phyloP scores from a whole-genome alignment of 2,113 vertebrate genomes.

The Arvicanthis niloticus region DNA sequence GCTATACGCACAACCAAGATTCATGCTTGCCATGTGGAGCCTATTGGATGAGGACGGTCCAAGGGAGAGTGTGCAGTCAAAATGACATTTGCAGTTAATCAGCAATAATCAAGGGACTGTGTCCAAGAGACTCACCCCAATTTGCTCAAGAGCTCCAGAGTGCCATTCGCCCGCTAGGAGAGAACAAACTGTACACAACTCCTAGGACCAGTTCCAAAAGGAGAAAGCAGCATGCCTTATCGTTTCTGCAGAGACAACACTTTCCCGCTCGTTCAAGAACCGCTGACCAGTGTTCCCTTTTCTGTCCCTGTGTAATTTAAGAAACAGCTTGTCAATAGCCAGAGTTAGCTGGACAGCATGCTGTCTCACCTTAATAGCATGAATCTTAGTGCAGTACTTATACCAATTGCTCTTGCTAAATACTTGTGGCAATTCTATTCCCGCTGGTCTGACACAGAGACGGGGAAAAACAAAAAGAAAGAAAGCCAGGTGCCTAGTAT shows the following conservation, averaged over 20 bases:
- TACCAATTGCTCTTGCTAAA: slow-evolving; percentile 51
- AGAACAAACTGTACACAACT: slow-evolving; percentile 49
- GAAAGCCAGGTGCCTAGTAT: not conserved
- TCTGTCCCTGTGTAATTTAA: slow-evolving; percentile 57
- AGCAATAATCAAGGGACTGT: slow-evolving; percentile 23
- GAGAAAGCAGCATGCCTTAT: slow-evolving; percentile 46
- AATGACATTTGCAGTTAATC: slow-evolving; percentile 37
- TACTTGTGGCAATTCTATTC: not conserved
- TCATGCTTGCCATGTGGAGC: not conserved
- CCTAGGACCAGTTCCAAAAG: slow-evolving; percentile 66
- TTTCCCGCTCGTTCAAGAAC: slow-evolving; percentile 50
- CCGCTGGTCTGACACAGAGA: not conserved
- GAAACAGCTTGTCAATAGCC: slow-evolving; percentile 46
- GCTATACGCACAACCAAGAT: not conserved
- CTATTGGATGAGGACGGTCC: not conserved
- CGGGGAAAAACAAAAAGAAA: not conserved
- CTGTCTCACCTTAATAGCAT: slow-evolving; percentile 45
- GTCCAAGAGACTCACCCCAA: slow-evolving; percentile 66
- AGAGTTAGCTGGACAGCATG: not conserved
- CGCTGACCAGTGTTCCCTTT: slow-evolving; percentile 61
- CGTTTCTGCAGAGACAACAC: slow-evolving; percentile 56
- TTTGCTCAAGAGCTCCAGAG: slow-evolving; percentile 50
- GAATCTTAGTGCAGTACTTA: not conserved
- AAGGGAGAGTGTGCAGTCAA: not conserved
- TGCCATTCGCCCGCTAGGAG: slow-evolving; percentile 54